Percentiles rank a stretch among this genome's conserved stretches.
Conservation (phyloP, 2,113 vertebrate species). For the Gulo gulo region DNA sequence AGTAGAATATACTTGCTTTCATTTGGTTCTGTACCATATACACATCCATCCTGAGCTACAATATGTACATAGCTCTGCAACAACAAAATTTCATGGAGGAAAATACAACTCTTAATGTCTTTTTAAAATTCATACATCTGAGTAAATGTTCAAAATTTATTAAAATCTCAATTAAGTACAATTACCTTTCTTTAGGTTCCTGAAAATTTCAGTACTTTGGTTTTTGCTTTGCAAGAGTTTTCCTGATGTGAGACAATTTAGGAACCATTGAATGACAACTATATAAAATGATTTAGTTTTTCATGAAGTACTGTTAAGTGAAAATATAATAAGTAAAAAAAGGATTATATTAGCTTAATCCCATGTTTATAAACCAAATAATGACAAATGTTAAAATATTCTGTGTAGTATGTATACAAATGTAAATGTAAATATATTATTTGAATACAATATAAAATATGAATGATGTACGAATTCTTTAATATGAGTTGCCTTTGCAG, state of each 20-base stretch:
- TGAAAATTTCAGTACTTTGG: background rate
- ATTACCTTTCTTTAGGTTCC: background rate
- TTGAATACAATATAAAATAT: background rate
- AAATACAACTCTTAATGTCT: background rate
- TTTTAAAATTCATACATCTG: background rate
- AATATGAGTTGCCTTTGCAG: background rate
- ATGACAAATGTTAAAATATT: background rate
- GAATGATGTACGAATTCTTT: background rate
- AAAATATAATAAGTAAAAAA: background rate
- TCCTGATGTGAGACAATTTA: background rate
- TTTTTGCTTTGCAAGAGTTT: conserved; percentile 25
- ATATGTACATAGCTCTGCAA: background rate
- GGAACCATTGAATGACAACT: background rate
- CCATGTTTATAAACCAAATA: background rate
- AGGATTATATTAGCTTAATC: background rate
- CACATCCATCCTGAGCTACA: background rate
- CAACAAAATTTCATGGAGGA: background rate
- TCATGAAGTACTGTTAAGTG: background rate
- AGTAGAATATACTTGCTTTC: background rate
- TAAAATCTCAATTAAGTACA: background rate
- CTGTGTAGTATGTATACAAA: background rate
- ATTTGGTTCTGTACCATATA: background rate
- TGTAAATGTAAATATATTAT: background rate
- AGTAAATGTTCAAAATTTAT: background rate
- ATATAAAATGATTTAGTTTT: background rate